phyloP scores from a whole-genome alignment of 2,113 vertebrate genomes.

The Xerus inauris region DNA sequence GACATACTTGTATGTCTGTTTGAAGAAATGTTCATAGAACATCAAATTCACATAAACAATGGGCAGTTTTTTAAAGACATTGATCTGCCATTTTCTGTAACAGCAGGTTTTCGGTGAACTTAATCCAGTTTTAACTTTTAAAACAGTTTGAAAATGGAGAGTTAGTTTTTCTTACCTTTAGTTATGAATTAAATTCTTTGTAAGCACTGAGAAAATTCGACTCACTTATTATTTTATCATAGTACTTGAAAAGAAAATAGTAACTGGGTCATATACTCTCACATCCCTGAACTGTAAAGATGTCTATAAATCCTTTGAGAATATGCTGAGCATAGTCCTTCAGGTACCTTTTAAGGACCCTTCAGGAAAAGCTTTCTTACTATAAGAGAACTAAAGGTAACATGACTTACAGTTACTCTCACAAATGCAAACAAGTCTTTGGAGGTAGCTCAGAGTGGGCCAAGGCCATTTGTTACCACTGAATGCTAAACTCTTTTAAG shows the following conservation, averaged over 20 bases:
- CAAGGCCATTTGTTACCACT: not conserved
- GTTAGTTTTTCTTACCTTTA: not conserved
- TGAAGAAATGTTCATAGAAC: not conserved
- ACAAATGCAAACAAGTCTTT: constrained; percentile 64
- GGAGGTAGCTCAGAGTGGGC: constrained; percentile 33
- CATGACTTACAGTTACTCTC: constrained; percentile 63
- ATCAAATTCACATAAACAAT: not conserved
- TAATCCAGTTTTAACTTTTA: constrained; percentile 8
- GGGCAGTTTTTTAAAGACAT: not conserved
- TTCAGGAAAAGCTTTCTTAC: constrained; percentile 54
- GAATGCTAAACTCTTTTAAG: constrained; percentile 44
- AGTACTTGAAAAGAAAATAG: constrained; percentile 28
- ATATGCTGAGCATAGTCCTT: not conserved
- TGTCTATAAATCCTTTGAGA: constrained; percentile 68
- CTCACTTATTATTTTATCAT: not conserved
- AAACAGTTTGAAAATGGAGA: constrained; percentile 10
- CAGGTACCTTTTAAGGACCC: not conserved
- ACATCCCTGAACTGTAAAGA: constrained; percentile 33
- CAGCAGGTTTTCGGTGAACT: not conserved
- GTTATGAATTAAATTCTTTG: not conserved
- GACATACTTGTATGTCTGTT: not conserved
- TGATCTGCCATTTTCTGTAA: not conserved
- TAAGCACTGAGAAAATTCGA: not conserved
- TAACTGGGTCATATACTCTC: constrained; percentile 47
- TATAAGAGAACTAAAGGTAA: not conserved